A percentile compares a stretch with the other conserved stretches of the same genome.
Evolutionary conservation across 2,113 vertebrate species (phyloP).

Genomic region (Microcebus ravelobensis): DNA sequence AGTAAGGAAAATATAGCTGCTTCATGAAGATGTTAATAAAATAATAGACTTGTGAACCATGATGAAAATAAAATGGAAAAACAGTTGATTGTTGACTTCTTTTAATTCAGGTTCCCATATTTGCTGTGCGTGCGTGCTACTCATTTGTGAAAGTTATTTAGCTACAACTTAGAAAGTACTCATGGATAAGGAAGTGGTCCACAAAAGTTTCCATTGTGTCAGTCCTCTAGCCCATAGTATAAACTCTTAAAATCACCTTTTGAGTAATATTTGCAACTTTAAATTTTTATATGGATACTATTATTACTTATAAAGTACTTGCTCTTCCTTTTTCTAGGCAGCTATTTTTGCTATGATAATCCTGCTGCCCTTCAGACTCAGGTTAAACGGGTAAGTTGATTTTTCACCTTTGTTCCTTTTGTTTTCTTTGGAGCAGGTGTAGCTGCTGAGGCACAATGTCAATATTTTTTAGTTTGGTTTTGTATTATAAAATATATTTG

Average conservation of each 20-base stretch:
- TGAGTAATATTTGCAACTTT: background rate
- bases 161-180: constrained; percentile 6
- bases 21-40: background rate
- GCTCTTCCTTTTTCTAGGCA: constrained; percentile 87
- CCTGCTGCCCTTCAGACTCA: constrained; percentile 95
- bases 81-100: background rate
- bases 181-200: background rate
- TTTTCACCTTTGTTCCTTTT: background rate
- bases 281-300: background rate
- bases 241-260: background rate
- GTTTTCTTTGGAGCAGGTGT: background rate
- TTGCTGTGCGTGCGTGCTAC: background rate
- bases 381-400: constrained; percentile 88
- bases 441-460: background rate
- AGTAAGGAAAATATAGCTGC: background rate
- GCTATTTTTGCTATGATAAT: constrained; percentile 98
- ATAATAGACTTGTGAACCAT: background rate
- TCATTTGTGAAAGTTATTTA: constrained; percentile 26
- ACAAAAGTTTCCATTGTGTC: background rate
- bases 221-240: background rate
- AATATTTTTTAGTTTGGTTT: background rate
- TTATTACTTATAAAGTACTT: background rate
- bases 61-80: constrained; percentile 10
- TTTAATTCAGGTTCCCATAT: background rate
- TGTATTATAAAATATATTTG: background rate